A percentile compares a stretch with the other conserved stretches of the same genome.
phyloP scores from a whole-genome alignment of 2,797 vertebrate species.

The Cyprinella venusta region DNA sequence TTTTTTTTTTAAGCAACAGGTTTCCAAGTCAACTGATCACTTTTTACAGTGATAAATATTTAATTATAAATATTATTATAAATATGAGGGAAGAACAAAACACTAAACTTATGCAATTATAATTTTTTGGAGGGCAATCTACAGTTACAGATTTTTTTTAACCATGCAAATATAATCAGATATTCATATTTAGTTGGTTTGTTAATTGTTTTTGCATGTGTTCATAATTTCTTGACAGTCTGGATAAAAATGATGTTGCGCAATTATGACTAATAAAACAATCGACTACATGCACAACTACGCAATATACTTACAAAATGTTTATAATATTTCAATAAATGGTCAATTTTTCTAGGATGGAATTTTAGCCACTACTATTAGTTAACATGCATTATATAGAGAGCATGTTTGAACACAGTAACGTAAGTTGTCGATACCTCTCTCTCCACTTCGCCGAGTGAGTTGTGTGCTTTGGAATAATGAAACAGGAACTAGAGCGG shows the following conservation, averaged over 20 bases:
- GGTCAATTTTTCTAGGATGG: not conserved
- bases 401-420: not conserved
- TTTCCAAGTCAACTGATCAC: too few relatives aligned
- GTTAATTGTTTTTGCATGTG: not conserved
- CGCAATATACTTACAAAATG: not conserved
- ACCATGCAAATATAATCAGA: not conserved
- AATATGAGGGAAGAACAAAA: too few relatives aligned
- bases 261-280: not conserved
- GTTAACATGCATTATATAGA: not conserved
- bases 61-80: too few relatives aligned
- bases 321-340: not conserved
- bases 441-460: conserved; percentile 69
- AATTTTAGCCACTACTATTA: not conserved
- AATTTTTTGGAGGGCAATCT: too few relatives aligned
- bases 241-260: not conserved
- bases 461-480: conserved; percentile 80
- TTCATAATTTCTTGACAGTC: not conserved
- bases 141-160: not conserved
- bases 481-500: conserved; percentile 80
- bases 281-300: not conserved
- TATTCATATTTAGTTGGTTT: not conserved
- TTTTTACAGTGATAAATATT: too few relatives aligned
- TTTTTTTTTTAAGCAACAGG: too few relatives aligned
- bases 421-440: conserved; percentile 62
- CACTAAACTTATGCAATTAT: not conserved